Conservation (phyloP, 2,888 invertebrate genomes). For the Caenorhabditis doughertyi region DNA sequence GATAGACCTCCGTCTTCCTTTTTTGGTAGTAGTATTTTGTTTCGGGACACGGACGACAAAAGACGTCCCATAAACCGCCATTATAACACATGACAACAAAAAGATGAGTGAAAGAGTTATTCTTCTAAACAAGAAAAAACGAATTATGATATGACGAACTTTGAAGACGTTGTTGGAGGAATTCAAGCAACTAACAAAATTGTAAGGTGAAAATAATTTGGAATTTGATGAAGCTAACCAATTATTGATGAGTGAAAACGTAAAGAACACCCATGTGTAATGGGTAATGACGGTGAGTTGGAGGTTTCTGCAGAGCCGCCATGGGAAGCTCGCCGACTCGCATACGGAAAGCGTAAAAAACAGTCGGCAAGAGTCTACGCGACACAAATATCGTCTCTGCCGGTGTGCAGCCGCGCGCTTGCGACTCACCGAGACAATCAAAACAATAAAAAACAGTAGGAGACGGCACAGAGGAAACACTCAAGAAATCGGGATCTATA, state of each 20-base stretch:
- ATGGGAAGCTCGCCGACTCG: constrained; percentile 26
- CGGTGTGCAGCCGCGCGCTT: constrained; percentile 31
- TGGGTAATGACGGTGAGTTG: constrained; percentile 47
- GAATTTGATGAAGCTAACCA: neutral
- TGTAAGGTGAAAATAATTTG: too few relatives aligned
- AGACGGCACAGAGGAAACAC: constrained; percentile 38
- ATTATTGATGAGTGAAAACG: constrained; percentile 18
- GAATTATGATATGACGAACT: too few relatives aligned
- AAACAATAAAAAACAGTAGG: constrained; percentile 45
- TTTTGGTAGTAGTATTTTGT: constrained; percentile 25
- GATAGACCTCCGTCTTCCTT: constrained; percentile 40
- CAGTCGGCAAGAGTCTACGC: constrained; percentile 37
- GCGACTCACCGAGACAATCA: constrained; percentile 46
- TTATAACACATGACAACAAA: constrained; percentile 15
- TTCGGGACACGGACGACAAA: constrained; percentile 11
- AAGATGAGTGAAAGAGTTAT: neutral
- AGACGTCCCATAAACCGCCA: constrained; percentile 29
- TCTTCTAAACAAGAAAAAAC: neutral
- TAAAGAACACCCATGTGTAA: constrained; percentile 22
- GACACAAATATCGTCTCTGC: constrained; percentile 45
- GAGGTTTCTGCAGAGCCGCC: constrained; percentile 31
- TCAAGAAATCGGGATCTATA: constrained; percentile 42
- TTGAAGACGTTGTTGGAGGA: too few relatives aligned
- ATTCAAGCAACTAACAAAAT: too few relatives aligned
- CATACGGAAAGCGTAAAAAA: constrained; percentile 48